phyloP scores from a whole-genome alignment of 2,113 vertebrate species.

The Tupaia chinensis region DNA sequence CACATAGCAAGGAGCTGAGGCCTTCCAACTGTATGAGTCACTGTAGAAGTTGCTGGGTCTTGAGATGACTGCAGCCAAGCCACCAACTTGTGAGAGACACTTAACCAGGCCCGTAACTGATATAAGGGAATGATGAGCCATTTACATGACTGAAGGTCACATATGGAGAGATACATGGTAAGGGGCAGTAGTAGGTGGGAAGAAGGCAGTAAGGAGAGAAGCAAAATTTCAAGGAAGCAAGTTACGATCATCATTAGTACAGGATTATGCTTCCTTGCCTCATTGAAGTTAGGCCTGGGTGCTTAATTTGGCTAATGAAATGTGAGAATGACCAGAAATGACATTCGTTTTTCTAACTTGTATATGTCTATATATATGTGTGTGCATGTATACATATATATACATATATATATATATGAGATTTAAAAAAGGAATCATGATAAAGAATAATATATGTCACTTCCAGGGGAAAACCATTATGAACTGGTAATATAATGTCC shows the following conservation, averaged over 20 bases:
- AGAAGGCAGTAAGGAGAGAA: neutral
- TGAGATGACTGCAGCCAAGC: neutral
- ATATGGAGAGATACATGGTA: neutral
- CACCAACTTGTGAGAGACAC: neutral
- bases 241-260: neutral
- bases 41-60: neutral
- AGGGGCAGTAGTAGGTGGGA: neutral
- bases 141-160: neutral
- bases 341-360: neutral
- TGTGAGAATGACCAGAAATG: neutral
- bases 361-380: neutral
- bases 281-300: neutral
- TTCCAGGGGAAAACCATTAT: neutral
- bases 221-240: neutral
- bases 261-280: neutral
- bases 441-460: neutral
- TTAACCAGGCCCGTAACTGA: neutral
- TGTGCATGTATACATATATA: neutral
- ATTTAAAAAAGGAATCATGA: neutral
- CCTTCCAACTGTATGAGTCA: neutral
- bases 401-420: neutral
- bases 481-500: fast-evolving
- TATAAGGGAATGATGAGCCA: neutral
- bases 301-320: neutral
- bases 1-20: neutral